Base-by-base conservation (phyloP, 2,113 vertebrate genomes). In the Gambusia affinis region DNA sequence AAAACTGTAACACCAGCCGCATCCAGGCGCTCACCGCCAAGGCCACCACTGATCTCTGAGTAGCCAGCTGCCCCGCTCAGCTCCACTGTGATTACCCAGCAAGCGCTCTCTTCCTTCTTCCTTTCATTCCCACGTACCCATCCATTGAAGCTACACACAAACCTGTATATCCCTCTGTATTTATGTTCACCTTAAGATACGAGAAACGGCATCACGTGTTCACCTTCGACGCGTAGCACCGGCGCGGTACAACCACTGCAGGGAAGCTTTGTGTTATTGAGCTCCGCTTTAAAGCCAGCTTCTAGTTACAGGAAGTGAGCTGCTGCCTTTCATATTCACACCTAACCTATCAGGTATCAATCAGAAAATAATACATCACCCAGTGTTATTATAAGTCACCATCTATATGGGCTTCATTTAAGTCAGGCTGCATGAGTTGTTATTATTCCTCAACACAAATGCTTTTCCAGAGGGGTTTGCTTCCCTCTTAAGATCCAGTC, bases 11-110 rank as follows among this genome's bases (percentile, higher is more conserved):
- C 93, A 96, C 95, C 27, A 91, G 91, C 85, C 96, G 97, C 83
- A 99, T 99, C 94, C 95, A 99, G 88, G 95, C 96, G 84, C 94
- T 99, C 75, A 98, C 97, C 8, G 98, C 97, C 89, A 99, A 98
- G 94, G 95, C 97, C 78, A 99, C 96, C 95, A 99, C 98, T 73
- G 98, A 99, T 92, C 97, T 99, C 92, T 99, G 96, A 98, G 76
- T 88, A 5, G 19, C 63, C 79, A 33, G 28, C 57, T 60, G 28
- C 77, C 72, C 61, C 72, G n/a, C 37, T 35, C 37, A 44, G 19
- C 81, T 85, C 70, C 68, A 85, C 85, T 88, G 81, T 87, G 82
- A 88, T 70, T 66, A 70, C 60, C 75, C 65, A 61, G 37, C 70
- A 14, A 71, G 70, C 67, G 0, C 82, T 70, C 60, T 47, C 35